These are phyloP conservation scores for Phortica okadai DNA, from an alignment of 2,888 invertebrate genomes.

Conservation along the genomic window DNA sequence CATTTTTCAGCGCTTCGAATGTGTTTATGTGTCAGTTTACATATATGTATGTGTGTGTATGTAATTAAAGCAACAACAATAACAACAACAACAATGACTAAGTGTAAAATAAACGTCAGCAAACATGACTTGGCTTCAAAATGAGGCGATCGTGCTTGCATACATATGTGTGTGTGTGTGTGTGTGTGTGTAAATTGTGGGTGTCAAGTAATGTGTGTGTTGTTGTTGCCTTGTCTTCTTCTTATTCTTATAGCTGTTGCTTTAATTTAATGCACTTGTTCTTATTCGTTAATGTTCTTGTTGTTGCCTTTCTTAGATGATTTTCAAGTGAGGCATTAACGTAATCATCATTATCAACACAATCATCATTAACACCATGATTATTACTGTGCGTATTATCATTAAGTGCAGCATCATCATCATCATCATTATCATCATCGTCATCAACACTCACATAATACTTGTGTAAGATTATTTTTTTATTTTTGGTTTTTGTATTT, in stretches of 20 bases:
- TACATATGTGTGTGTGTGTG: neutral
- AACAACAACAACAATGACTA: constrained; percentile 31
- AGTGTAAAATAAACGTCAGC: constrained; percentile 27
- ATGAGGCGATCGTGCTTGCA: constrained; percentile 29
- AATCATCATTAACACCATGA: neutral
- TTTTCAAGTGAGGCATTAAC: constrained; percentile 4
- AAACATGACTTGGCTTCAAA: neutral
- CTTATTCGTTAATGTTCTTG: neutral
- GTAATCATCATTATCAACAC: constrained; percentile 7
- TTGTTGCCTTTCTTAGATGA: neutral
- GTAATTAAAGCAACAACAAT: constrained; percentile 31
- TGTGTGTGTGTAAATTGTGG: constrained; percentile 19
- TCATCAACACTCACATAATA: neutral
- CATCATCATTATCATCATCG: neutral
- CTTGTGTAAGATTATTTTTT: neutral
- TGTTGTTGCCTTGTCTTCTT: neutral
- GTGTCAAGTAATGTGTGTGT: constrained; percentile 28
- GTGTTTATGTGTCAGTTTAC: no score
- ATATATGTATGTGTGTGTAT: neutral
- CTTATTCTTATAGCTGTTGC: neutral
- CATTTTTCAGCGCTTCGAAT: constrained; percentile 5
- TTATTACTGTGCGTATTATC: no score
- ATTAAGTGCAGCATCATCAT: neutral
- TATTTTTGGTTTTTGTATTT: neutral
- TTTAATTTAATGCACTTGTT: constrained; percentile 31